Conservation (phyloP, 1,140 invertebrate species). For the Mamestra configurata region DNA sequence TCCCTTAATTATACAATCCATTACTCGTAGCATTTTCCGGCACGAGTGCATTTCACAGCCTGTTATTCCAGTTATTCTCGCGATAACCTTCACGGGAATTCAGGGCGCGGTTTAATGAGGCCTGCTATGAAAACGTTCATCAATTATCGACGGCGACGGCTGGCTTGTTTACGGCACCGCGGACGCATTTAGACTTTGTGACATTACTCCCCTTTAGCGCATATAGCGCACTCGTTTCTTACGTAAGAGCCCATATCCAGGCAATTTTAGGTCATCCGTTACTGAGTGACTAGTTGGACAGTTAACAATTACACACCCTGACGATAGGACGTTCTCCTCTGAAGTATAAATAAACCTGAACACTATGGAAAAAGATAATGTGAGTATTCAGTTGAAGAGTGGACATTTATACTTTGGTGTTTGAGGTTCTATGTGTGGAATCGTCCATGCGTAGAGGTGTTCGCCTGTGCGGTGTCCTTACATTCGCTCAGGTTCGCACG, state of each 20-base stretch:
- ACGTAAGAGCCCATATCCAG: conserved; percentile 39
- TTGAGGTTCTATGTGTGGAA: conserved; percentile 34
- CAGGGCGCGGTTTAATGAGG: conserved; percentile 85
- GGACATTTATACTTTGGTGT: conserved; percentile 32
- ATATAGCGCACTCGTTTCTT: conserved; percentile 44
- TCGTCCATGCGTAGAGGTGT: conserved; percentile 60
- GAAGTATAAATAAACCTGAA: conserved; percentile 16
- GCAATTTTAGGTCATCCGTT: conserved; percentile 26
- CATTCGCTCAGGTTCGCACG: conserved; percentile 75
- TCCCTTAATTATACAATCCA: conserved; percentile 42
- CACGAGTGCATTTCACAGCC: conserved; percentile 41
- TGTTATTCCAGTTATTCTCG: conserved; percentile 64
- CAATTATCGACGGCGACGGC: conserved; percentile 84
- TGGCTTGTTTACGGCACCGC: conserved; percentile 81
- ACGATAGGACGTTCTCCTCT: conserved; percentile 21
- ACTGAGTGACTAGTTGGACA: conserved; percentile 20
- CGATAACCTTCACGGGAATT: conserved; percentile 79
- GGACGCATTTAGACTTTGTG: conserved; percentile 83
- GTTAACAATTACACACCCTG: conserved; percentile 26
- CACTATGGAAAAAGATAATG: conserved; percentile 20
- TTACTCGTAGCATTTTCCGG: conserved; percentile 23
- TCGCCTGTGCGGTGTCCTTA: conserved; percentile 63
- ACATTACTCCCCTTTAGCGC: conserved; percentile 73
- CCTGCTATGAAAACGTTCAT: conserved; percentile 81
- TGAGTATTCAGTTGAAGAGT: conserved; percentile 18